These are phyloP conservation scores for Macrostomum lignano DNA, from an alignment of 1,140 invertebrate genomes.

Conservation along the genomic window DNA sequence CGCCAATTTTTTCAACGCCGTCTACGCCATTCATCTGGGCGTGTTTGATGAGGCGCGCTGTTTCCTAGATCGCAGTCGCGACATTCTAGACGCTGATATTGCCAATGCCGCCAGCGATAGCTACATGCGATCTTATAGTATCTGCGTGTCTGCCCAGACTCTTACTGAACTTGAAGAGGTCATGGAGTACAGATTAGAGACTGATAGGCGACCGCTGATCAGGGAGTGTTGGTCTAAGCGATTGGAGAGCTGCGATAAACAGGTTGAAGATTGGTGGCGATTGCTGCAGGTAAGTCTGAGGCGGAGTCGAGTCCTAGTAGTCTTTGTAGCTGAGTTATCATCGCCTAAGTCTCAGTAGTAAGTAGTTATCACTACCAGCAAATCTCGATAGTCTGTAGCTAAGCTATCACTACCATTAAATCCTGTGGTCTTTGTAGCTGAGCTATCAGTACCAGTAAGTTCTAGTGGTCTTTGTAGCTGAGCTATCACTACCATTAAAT, in stretches of 20 bases:
- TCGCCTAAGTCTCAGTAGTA: no score
- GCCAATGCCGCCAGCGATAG: slow-evolving; percentile 91
- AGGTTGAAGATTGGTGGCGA: slow-evolving; percentile 88
- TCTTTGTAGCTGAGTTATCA: no score
- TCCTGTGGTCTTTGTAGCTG: no score
- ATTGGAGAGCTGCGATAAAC: slow-evolving; percentile 66
- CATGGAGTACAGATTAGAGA: slow-evolving; percentile 68
- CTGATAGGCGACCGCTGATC: slow-evolving; percentile 50
- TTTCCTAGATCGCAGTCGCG: slow-evolving; percentile 59
- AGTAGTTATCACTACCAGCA: no score
- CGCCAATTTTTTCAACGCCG: slow-evolving; percentile 72
- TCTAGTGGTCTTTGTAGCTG: no score
- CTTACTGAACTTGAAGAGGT: slow-evolving; percentile 67
- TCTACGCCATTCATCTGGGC: slow-evolving; percentile 60
- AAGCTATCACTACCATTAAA: no score
- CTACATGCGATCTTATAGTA: slow-evolving; percentile 76
- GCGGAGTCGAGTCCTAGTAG: no score
- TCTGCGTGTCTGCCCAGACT: slow-evolving; percentile 12
- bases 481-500: no score
- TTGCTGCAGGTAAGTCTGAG: no score
- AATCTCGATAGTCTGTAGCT: no score
- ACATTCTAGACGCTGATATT: slow-evolving; percentile 73
- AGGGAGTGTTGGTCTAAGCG: slow-evolving; percentile 79
- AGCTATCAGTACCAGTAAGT: no score
- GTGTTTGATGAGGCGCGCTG: slow-evolving; percentile 39